Base-by-base conservation (phyloP, 2,113 vertebrate species). In the Poeciliopsis prolifica region DNA sequence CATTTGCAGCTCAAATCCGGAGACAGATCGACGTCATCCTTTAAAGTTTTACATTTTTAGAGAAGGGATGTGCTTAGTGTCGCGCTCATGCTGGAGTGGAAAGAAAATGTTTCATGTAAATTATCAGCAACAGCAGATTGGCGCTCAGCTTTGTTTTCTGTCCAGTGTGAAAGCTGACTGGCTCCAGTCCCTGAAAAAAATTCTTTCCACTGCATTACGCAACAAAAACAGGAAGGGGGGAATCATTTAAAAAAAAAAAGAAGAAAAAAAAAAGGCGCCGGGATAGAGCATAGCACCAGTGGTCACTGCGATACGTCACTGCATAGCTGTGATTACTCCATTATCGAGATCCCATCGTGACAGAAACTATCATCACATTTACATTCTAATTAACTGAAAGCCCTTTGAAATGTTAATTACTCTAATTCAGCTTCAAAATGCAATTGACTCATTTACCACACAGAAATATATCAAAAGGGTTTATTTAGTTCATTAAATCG, bases 181-280 rank as follows among this genome's bases (percentile, higher is more conserved):
- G 86, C 83, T 85, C 69, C n/a, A 29, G 76, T 83, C 77, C 75
- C 64, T 8, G 24, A 66, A 67, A 24, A 75, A 82, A 75, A 88
- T 65, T 74, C 33, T 72, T 85, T 89, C 87, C 66, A 24, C 85
- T 83, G 81, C 76, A 87, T 89, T 88, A 84, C 11, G 83, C 78
- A 88, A 86, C 87, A 89, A 86, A 79, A 88, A 80, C 84, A 91
- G 89, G 89, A 93, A 90, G 81, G 17, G 51, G 72, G 72, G 81
- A 80, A 86, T 86, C 51, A 3, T 58, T n/a, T 10, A 54, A 54
- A 54, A 19, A 54, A 54, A 19, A 54, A 51, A 58, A 3, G 10
- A 54, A 1, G n/a, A 90, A 86, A 80, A 67, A 77, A 83, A 83
- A 83, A 22, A 7, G 72, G 68, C 76, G 71, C 33, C 68, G 66